Evolutionary conservation across 2,113 vertebrate species (phyloP).

Genomic region (Etheostoma spectabile): DNA sequence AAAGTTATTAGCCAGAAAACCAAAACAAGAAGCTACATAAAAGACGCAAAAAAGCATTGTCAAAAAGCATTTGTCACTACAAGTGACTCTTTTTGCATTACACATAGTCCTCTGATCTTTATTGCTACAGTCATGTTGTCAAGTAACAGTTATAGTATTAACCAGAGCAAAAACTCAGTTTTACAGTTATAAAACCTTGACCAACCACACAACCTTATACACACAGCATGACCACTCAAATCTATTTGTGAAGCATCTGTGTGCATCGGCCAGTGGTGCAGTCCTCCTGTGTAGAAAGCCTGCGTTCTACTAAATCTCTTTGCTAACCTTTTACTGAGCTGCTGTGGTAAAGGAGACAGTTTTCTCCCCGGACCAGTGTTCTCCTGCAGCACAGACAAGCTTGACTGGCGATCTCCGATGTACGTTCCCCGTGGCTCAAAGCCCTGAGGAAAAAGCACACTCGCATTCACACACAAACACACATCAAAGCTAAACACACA

Average conservation of each 20-base stretch:
- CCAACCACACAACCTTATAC: neutral
- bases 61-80: neutral
- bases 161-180: neutral
- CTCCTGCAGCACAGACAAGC: constrained; percentile 89
- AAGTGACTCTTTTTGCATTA: neutral
- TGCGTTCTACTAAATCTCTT: constrained; percentile 78
- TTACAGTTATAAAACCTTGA: neutral
- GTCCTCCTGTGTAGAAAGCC: neutral
- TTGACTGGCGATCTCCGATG: constrained; percentile 88
- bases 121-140: neutral
- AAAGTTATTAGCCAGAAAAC: neutral
- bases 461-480: constrained; percentile 1
- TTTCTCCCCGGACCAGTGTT: constrained; percentile 90
- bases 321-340: constrained; percentile 74
- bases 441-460: constrained; percentile 82
- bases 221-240: neutral
- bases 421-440: constrained; percentile 95
- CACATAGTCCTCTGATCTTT: neutral
- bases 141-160: neutral
- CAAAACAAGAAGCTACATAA: neutral
- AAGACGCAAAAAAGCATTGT: neutral
- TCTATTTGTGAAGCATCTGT: neutral
- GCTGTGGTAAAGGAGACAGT: constrained; percentile 87
- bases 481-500: constrained; percentile 40
- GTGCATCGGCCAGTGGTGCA: neutral